These are phyloP conservation scores for Bombus huntii DNA, from an alignment of 1,140 invertebrate genomes.

Conservation along the genomic window DNA sequence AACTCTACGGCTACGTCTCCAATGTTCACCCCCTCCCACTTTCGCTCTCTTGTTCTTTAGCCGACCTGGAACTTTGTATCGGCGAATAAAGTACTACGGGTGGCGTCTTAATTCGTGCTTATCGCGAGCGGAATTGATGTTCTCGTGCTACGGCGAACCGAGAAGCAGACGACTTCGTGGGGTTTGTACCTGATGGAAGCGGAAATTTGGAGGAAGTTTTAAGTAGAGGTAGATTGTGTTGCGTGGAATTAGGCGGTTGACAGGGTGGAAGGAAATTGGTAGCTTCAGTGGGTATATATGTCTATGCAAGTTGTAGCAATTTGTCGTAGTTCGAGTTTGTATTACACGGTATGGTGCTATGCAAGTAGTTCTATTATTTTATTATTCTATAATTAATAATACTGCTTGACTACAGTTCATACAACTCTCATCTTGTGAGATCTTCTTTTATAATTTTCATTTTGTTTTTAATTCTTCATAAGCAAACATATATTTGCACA, in stretches of 20 bases:
- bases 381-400: too few species aligned
- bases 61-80: conserved; percentile 42
- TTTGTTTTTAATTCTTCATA: too few species aligned
- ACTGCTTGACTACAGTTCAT: too few species aligned
- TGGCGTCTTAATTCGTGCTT: conserved; percentile 47
- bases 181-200: not conserved
- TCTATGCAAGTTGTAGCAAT: not conserved
- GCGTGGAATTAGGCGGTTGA: not conserved
- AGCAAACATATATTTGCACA: too few species aligned
- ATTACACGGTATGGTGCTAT: too few species aligned
- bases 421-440: too few species aligned
- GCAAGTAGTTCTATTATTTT: too few species aligned
- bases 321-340: too few species aligned
- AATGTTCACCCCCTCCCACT: not conserved
- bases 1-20: conserved; percentile 43
- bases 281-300: not conserved
- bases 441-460: too few species aligned
- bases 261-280: not conserved
- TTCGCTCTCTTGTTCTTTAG: not conserved
- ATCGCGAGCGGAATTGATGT: conserved; percentile 24
- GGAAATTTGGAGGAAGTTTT: conserved; percentile 7
- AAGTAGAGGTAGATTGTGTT: not conserved
- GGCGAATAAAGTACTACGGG: conserved; percentile 22
- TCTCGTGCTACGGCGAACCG: not conserved
- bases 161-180: not conserved